These are phyloP conservation scores for Turnix velox DNA, from an alignment of 2,113 vertebrate genomes.

Conservation along the genomic window DNA sequence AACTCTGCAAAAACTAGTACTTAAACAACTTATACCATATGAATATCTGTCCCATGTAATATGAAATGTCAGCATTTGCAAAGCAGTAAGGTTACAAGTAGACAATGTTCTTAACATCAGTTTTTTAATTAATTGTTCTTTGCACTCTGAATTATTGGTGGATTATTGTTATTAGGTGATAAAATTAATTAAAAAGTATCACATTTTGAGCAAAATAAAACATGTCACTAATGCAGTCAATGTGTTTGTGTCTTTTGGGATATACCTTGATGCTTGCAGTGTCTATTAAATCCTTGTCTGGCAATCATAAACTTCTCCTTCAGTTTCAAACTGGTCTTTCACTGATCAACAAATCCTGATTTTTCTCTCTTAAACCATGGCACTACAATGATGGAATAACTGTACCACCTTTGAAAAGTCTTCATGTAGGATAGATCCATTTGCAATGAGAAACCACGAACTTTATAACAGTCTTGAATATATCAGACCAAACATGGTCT, in stretches of 20 bases:
- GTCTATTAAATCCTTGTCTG: neutral
- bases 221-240: neutral
- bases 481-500: neutral
- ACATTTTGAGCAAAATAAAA: neutral
- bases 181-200: neutral
- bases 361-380: neutral
- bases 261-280: neutral
- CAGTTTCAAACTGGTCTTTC: neutral
- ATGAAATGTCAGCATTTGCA: neutral
- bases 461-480: neutral
- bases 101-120: neutral
- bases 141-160: neutral
- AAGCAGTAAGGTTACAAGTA: neutral
- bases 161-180: neutral
- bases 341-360: neutral
- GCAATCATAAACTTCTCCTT: neutral
- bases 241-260: neutral
- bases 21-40: neutral
- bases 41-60: neutral
- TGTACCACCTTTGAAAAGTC: neutral
- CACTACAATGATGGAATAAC: neutral
- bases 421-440: neutral
- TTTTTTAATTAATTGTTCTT: neutral
- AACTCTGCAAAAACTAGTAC: neutral
- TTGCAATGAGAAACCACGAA: neutral